Evolutionary conservation across 2,113 vertebrate species (phyloP).

Genomic region (Pagrus major): DNA sequence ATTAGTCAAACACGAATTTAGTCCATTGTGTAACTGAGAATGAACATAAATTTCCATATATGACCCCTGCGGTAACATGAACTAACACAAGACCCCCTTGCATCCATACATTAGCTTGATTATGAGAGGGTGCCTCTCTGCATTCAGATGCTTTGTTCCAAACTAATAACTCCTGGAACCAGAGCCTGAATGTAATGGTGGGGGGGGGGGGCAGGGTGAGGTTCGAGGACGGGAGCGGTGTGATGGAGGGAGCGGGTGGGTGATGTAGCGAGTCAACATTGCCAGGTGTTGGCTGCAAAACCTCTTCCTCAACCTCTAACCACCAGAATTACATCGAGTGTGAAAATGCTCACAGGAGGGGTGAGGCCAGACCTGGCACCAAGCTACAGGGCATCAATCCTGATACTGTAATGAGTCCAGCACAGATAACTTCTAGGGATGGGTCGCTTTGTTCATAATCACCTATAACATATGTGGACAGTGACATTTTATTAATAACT

Average conservation of each 20-base stretch:
- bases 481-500: not conserved
- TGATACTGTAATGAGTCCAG: not conserved
- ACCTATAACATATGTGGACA: not conserved
- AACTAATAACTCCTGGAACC: conserved; percentile 23
- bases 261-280: conserved; percentile 52
- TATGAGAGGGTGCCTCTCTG: conserved; percentile 10
- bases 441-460: not conserved
- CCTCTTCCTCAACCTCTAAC: conserved; percentile 13
- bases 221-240: conserved; percentile 1
- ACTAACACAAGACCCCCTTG: not conserved
- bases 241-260: conserved; percentile 11
- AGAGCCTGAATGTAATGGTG: conserved; percentile 9
- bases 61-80: not conserved
- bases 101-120: conserved; percentile 43
- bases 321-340: conserved; percentile 10
- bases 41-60: not conserved
- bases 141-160: conserved; percentile 34
- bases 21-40: conserved; percentile 3
- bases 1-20: conserved; percentile 8
- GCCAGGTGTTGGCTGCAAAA: conserved; percentile 41
- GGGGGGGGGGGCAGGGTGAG: not conserved
- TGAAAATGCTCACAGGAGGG: conserved; percentile 25
- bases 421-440: not conserved
- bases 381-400: conserved; percentile 6
- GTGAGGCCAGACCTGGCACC: conserved; percentile 11